A percentile compares a stretch with the other conserved stretches of the same genome.
Conservation (phyloP, 2,888 invertebrate genomes). For the Xylocampa areola region DNA sequence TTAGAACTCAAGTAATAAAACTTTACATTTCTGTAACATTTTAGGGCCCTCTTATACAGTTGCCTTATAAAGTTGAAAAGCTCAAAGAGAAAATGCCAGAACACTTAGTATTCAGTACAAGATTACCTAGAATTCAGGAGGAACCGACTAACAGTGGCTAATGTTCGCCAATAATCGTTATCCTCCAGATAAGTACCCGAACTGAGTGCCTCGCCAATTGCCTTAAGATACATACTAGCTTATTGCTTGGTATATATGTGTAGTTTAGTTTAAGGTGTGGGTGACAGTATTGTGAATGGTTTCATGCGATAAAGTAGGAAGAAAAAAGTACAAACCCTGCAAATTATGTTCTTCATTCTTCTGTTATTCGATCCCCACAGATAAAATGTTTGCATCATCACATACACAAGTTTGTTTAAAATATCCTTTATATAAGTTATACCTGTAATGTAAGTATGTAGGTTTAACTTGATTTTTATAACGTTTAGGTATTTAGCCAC, state of each 20-base stretch:
- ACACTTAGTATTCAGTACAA: slow-evolving; percentile 72
- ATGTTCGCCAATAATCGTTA: slow-evolving; percentile 84
- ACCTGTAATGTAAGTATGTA: too few relatives aligned
- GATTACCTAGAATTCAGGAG: slow-evolving; percentile 65
- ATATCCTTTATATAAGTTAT: too few relatives aligned
- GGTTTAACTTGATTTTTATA: too few relatives aligned
- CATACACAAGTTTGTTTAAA: too few relatives aligned
- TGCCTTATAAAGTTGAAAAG: slow-evolving; percentile 52
- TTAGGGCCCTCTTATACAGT: slow-evolving; percentile 43
- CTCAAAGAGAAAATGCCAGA: slow-evolving; percentile 56
- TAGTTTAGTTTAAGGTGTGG: slow-evolving; percentile 31
- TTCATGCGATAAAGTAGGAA: slow-evolving; percentile 10
- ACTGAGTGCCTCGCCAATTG: slow-evolving; percentile 78
- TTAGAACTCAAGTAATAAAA: slow-evolving; percentile 40
- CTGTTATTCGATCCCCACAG: too few relatives aligned
- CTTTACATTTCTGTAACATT: slow-evolving; percentile 51
- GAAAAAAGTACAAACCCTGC: neutral
- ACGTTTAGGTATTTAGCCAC: too few relatives aligned
- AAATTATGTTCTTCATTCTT: too few relatives aligned
- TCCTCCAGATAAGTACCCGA: slow-evolving; percentile 78
- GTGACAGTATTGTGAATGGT: slow-evolving; percentile 16
- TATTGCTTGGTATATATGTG: slow-evolving; percentile 63
- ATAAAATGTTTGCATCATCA: too few relatives aligned
- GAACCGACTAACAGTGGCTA: slow-evolving; percentile 75
- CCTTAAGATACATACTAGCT: slow-evolving; percentile 74